phyloP scores from a whole-genome alignment of 2,888 invertebrate species.

The Spisula subtruncata region DNA sequence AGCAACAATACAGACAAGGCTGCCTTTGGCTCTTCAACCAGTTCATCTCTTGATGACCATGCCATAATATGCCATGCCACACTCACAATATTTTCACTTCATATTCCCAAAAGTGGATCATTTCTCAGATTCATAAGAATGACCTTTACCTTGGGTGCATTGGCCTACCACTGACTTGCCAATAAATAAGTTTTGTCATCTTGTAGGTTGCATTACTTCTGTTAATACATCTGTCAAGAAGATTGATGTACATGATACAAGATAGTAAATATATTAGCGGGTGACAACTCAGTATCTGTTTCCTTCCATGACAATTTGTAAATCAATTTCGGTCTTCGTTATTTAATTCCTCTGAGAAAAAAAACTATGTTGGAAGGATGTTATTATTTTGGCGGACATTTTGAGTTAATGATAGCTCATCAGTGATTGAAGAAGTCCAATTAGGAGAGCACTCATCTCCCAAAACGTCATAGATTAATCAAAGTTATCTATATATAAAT shows the following conservation, averaged over 20 bases:
- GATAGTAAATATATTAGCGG: slow-evolving; percentile 8
- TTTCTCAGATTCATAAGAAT: background rate
- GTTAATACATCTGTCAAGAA: slow-evolving; percentile 5
- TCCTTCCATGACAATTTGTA: slow-evolving; percentile 6
- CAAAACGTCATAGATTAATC: slow-evolving; percentile 6
- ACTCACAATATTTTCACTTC: background rate
- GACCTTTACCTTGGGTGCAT: background rate
- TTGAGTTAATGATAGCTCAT: background rate
- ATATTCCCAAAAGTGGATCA: background rate
- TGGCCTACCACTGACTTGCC: no score
- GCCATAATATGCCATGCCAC: no score
- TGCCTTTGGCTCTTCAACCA: no score
- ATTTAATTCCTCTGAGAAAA: background rate
- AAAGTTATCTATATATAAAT: background rate
- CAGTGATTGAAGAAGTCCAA: background rate
- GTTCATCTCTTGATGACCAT: no score
- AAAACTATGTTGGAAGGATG: background rate
- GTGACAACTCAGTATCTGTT: slow-evolving; percentile 9
- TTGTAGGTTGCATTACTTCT: background rate
- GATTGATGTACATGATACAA: background rate
- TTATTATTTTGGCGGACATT: slow-evolving; percentile 13
- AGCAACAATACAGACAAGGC: no score
- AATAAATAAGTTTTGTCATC: background rate
- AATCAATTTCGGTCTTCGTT: slow-evolving; percentile 18
- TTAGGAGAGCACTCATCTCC: background rate